Base-by-base conservation (phyloP, 2,888 invertebrate species). In the Villa cingulata region DNA sequence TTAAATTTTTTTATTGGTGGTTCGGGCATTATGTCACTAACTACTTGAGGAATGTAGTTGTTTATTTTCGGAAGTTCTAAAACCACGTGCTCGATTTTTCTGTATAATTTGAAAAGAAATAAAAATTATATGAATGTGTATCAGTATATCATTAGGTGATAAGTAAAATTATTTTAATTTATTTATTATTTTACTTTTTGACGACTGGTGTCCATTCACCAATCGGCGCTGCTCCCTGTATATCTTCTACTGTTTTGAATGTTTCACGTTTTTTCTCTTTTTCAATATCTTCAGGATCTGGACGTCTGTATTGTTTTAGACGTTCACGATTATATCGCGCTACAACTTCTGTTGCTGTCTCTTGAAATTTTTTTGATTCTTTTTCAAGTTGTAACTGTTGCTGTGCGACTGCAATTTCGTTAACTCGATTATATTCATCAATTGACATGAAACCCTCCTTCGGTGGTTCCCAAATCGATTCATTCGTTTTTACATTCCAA, bases 401-500 rank as follows among this genome's bases (percentile, higher is more conserved):
- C 41, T 70, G 70, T 52, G 73, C 70, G 27, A 74, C 67, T 45
- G 67, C 68, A 34, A 68, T 55, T 59, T 76, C 59, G 58, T 74
- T 72, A 27, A 72, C 66, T 44, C 72, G 67, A 55, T 76, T 73
- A 64, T 85, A 82, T 57, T 85, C 80, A 40, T 70, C 72, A 45
- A 83, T 61, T 18, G 80, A 80, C 47, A 83, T 62, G 60, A 73
- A 87, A 14, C 85, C 84, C 62, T 81, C 85, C 43, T 70, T 70
- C 1, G 90, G 89, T 10, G 77, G 68, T 53, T 82, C 78, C 86
- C 86, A 88, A 3, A 77, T 74, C 0, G 86, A 80, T 69, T 85
- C 88, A 71, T 85, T 84, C 34, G 87, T 88, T 54, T 81, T 75
- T 2, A 77, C 79, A 65, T 92, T 86, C 88, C 89, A 91, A 60